Evolutionary conservation across 30 jellyfish, hydroid and myxozoan species (phyloP), one percentile per base, ranked within the genome.

Genomic region (Euphysa ruthae): DNA sequence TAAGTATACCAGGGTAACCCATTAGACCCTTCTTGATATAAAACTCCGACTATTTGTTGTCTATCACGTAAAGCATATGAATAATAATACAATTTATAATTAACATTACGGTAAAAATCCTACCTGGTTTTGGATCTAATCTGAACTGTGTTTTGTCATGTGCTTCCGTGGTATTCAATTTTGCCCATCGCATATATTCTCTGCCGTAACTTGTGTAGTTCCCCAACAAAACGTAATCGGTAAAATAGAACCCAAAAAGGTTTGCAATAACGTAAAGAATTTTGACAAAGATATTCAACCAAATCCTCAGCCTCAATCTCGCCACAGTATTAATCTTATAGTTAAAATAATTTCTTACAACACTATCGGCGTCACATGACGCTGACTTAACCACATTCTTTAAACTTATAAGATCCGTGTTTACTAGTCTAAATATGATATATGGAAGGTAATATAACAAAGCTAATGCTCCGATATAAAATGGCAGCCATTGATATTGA

Each of bases 401-500:
- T 30, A 68, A 68, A 54, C 74, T 43, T 4, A 68, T 43, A 25
- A 68, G 22, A 29, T 68, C 80, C 8, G 69, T 25, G 50, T 68
- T 68, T 68, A 68, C 69, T 15, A 68, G 22, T 13, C 55, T 19
- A 46, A 42, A 68, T 15, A 68, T 19, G 16, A 68, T 49, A 42
- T 68, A 68, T 1, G 80, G 80, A 5, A 68, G 71, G 54, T 68
- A 68, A 30, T 68, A 68, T 28, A 68, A 35, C 8, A 68, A 20
- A 23, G 80, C 71, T 26, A 68, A 5, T 8, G 80, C 49, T 14
- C 80, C 80, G 22, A 68, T 50, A 27, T 68, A 68, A 27, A 68
- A 68, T 12, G 80, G 80, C 55, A 68, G 35, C 80, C 80, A 68
- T 21, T 68, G 80, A 43, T 4, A 68, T 51, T 68, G 80, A 10